Evolutionary conservation across 2,888 invertebrate species (phyloP).

Genomic region (Tanypteryx hageni): DNA sequence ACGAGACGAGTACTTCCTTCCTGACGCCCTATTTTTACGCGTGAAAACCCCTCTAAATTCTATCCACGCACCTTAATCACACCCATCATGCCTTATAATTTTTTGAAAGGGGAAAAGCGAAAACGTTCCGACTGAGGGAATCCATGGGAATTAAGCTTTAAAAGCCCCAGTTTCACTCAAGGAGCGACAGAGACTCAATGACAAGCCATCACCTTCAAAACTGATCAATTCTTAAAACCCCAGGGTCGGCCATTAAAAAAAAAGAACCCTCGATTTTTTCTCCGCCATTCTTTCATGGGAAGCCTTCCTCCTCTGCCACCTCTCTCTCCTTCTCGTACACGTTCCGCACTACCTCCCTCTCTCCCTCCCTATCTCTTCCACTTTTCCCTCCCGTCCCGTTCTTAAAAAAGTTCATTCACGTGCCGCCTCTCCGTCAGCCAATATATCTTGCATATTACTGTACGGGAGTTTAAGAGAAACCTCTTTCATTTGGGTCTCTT

Average conservation of each 20-base stretch:
- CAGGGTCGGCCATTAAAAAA: constrained; percentile 2
- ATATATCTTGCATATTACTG: too few relatives aligned
- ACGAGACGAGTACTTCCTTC: not conserved
- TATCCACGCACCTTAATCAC: not conserved
- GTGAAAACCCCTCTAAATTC: not conserved
- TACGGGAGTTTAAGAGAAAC: too few relatives aligned
- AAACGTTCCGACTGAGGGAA: not conserved
- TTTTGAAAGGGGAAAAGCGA: not conserved
- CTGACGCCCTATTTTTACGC: not conserved
- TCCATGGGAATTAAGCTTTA: constrained; percentile 55
- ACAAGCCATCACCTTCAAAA: constrained; percentile 42
- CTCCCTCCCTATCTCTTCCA: not conserved
- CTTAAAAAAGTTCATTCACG: too few relatives aligned
- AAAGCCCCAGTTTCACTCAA: constrained; percentile 7
- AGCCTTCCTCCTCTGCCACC: not conserved
- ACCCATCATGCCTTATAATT: not conserved
- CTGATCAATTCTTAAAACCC: constrained; percentile 45
- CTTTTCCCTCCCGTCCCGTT: too few relatives aligned
- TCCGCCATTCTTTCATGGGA: not conserved
- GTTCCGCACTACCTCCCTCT: not conserved
- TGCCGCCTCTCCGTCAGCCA: too few relatives aligned
- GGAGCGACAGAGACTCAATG: not conserved
- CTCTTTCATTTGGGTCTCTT: too few relatives aligned
- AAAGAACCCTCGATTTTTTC: not conserved
- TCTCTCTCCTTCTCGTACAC: not conserved